Percentiles rank a stretch among this genome's conserved stretches.
phyloP scores from a whole-genome alignment of 2,113 vertebrate species.

The Baryphthengus martii region DNA sequence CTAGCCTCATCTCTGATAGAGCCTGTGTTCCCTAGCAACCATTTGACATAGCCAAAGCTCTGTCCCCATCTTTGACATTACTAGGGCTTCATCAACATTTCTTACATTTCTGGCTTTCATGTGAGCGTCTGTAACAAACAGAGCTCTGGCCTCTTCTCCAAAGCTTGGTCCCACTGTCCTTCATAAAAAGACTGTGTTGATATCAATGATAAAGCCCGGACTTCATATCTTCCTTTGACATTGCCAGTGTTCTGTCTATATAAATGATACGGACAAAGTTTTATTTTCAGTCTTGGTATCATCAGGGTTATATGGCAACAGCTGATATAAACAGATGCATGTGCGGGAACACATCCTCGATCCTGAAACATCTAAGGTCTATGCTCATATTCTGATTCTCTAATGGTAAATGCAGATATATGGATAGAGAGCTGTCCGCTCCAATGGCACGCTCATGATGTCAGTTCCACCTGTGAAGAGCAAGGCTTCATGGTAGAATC shows the following conservation, averaged over 20 bases:
- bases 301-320: not conserved
- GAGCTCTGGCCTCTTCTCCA: not conserved
- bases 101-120: not conserved
- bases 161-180: accelerated
- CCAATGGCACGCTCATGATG: accelerated
- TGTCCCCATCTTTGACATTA: not conserved
- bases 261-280: not conserved
- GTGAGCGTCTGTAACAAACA: not conserved
- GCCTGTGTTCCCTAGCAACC: not conserved
- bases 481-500: not conserved
- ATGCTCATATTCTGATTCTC: accelerated
- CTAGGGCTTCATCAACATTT: not conserved
- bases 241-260: not conserved
- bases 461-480: not conserved
- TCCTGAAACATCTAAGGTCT: not conserved
- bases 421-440: not conserved
- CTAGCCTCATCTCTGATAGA: not conserved
- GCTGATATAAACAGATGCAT: not conserved
- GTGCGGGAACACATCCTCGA: not conserved
- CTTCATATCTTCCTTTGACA: not conserved
- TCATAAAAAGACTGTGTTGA: not conserved
- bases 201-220: not conserved
- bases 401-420: not conserved
- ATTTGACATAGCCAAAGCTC: not conserved
- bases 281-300: not conserved